Evolutionary conservation across 2,888 invertebrate genomes (phyloP).

Genomic region (Campoplex capitator): DNA sequence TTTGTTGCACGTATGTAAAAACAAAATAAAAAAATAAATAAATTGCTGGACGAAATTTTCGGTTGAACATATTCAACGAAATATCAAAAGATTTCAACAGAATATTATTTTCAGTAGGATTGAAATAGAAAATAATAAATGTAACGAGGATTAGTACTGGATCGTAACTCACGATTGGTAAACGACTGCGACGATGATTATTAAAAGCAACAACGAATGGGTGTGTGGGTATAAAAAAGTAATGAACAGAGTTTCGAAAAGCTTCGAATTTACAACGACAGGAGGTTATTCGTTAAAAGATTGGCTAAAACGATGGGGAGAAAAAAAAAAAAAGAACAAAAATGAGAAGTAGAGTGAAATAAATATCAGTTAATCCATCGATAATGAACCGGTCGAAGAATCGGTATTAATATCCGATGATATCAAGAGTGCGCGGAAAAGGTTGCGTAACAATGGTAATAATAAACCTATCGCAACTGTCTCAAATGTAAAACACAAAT

Average conservation of each 20-base stretch:
- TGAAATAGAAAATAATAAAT: not conserved
- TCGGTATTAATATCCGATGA: conserved; percentile 48
- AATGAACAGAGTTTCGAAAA: not conserved
- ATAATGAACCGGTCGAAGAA: conserved; percentile 21
- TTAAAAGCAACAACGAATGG: not conserved
- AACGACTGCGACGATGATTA: not conserved
- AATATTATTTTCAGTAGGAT: not conserved
- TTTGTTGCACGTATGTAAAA: too few species aligned
- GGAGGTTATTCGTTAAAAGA: not conserved
- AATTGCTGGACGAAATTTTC: too few species aligned
- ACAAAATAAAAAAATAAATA: too few species aligned
- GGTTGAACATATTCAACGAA: too few species aligned
- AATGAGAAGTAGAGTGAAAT: conserved; percentile 10
- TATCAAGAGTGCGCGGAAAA: not conserved
- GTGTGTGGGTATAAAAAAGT: not conserved
- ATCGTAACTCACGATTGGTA: not conserved
- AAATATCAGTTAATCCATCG: conserved; percentile 34
- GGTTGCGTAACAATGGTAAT: conserved; percentile 47
- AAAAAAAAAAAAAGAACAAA: not conserved
- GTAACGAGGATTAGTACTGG: not conserved
- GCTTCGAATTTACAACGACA: conserved; percentile 1
- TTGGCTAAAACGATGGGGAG: not conserved
- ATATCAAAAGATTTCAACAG: too few species aligned
- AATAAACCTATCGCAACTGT: conserved; percentile 34
- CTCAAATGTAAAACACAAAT: not conserved